A percentile compares a stretch with the other conserved stretches of the same genome.
phyloP scores from a whole-genome alignment of 2,113 vertebrate genomes.

The Galbula dea region DNA sequence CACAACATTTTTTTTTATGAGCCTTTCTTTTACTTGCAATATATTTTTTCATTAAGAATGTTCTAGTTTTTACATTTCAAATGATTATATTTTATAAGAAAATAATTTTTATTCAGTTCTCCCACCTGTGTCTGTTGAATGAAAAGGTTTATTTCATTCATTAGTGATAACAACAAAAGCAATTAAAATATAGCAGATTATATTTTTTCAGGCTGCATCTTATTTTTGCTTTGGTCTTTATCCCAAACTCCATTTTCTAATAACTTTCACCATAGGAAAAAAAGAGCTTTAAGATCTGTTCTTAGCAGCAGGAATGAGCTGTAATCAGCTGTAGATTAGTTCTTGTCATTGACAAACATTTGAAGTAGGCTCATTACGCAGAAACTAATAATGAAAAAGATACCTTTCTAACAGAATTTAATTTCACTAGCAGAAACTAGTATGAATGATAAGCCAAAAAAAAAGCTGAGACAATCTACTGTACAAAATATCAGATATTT shows the following conservation, averaged over 20 bases:
- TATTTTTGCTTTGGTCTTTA: conserved; percentile 30
- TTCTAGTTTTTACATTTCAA: neutral
- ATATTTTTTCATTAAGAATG: neutral
- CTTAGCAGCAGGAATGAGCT: neutral
- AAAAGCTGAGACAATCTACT: neutral
- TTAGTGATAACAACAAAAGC: conserved; percentile 30
- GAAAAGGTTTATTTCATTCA: conserved; percentile 7
- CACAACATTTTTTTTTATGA: neutral
- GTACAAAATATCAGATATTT: neutral
- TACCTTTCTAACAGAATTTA: neutral
- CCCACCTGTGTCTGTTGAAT: conserved; percentile 11
- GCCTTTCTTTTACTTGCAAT: neutral
- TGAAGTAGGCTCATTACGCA: neutral
- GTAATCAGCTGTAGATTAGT: conserved; percentile 25
- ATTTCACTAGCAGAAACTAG: neutral
- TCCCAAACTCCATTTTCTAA: conserved; percentile 34
- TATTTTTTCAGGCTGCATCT: conserved; percentile 5
- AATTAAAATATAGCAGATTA: conserved; percentile 38
- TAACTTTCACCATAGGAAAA: conserved; percentile 20
- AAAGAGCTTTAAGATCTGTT: conserved; percentile 2
- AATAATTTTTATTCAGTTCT: conserved; percentile 35
- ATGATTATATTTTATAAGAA: conserved; percentile 6
- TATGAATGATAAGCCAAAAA: neutral
- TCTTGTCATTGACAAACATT: conserved; percentile 18
- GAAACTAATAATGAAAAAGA: conserved; percentile 8